Base-by-base conservation (phyloP, 2,888 invertebrate genomes). In the Lasioglossum marginatum region DNA sequence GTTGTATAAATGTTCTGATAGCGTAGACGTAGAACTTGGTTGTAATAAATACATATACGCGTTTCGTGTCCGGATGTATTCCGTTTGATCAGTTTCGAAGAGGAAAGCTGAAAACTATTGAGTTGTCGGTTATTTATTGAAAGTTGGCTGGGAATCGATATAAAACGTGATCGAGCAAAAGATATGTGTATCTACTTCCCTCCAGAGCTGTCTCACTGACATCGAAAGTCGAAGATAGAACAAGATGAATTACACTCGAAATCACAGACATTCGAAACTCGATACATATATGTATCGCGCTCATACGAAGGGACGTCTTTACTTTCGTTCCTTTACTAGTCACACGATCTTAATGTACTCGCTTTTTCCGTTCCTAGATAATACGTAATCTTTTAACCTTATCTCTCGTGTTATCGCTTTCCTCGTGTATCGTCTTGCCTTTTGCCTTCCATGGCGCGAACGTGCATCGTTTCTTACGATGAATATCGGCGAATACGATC, bases 351-450 rank as follows among this genome's bases (percentile, higher is more conserved):
- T 57, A 43, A 57, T 12, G 45, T 45, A 57, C 43, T n/a, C 52
- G 75, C 43, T 73, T 83, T 78, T 83, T 81, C 81, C 43, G 43
- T 40, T 72, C 52, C 66, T 76, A 72, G 77, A 85, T 85, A 73
- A 82, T 68, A 37, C 68, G 72, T 31, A 72, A 76, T 78, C 79
- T 85, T n/a, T 14, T 19, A 68, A 63, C 31, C 40, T 85, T 85
- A 85, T 85, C 83, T 72, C 12, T 0, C 23, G 6, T 23, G 72
- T 75, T 78, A 82, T 82, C 83, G 71, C 5, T 63, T 43, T n/a
- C n/a, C 66, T 48, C 72, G 48, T 78, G 83, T 85, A 79, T 83
- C n/a, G 16, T 31, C 8, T 37, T 1, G 63, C 74, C 48, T 77
- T 82, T 52, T 1, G 71, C 74, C 60, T 74, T 77, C 60, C 74